Conservation (phyloP, 2,888 invertebrate species). For the Portevinia maculata region DNA sequence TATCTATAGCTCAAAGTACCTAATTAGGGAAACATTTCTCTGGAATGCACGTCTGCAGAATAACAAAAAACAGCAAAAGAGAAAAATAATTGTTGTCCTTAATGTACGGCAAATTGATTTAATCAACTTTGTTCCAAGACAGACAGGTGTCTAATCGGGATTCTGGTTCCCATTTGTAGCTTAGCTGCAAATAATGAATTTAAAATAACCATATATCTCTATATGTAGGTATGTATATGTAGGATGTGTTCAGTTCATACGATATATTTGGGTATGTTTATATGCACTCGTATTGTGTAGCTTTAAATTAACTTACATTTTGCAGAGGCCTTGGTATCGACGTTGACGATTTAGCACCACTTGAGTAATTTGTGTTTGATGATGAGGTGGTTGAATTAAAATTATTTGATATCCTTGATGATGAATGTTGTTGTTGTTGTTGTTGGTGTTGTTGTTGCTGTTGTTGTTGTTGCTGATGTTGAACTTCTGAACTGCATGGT, state of each 20-base stretch:
- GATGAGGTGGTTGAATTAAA: constrained; percentile 77
- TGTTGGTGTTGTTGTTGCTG: too few species aligned
- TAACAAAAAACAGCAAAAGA: not conserved
- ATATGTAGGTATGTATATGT: too few species aligned
- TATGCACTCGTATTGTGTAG: not conserved
- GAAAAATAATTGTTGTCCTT: not conserved
- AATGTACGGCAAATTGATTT: not conserved
- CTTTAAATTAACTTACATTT: constrained; percentile 79
- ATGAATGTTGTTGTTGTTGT: constrained; percentile 77
- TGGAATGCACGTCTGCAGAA: too few species aligned
- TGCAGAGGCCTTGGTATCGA: constrained; percentile 81
- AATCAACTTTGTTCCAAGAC: not conserved
- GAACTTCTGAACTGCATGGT: constrained; percentile 77
- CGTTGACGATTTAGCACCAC: constrained; percentile 79
- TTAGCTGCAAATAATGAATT: not conserved
- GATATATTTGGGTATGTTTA: not conserved
- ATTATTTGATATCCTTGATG: constrained; percentile 79
- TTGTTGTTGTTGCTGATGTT: constrained; percentile 76
- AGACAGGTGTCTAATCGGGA: constrained; percentile 8
- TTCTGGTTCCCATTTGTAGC: constrained; percentile 1
- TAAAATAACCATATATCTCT: too few species aligned
- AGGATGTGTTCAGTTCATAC: not conserved
- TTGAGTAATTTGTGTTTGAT: constrained; percentile 77
- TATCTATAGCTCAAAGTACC: too few species aligned
- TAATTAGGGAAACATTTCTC: too few species aligned